Evolutionary conservation across 1,140 invertebrate genomes (phyloP).

Genomic region (Paralvinella palmiformis): DNA sequence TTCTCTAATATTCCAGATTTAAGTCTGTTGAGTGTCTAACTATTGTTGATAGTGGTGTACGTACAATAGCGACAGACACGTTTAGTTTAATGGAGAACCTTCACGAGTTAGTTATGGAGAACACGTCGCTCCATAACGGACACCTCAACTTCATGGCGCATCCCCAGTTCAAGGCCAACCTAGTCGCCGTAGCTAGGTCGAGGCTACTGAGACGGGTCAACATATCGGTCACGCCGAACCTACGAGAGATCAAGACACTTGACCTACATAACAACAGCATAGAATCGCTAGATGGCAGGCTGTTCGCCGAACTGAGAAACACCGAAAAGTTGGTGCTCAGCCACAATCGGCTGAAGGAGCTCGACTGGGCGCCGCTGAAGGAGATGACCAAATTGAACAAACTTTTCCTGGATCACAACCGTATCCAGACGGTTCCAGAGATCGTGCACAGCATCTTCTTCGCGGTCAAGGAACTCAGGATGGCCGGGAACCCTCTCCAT

Average conservation of each 20-base stretch:
- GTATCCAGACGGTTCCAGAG: constrained; percentile 14
- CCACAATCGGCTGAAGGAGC: neutral
- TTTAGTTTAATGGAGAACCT: constrained; percentile 9
- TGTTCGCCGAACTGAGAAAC: constrained; percentile 4
- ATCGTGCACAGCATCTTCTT: constrained; percentile 12
- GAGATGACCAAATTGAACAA: constrained; percentile 10
- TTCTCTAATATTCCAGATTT: too few species aligned
- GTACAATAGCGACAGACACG: neutral
- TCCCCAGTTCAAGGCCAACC: neutral
- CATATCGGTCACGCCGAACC: neutral
- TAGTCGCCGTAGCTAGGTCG: constrained; percentile 4
- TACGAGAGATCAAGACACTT: constrained; percentile 3
- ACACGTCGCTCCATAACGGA: neutral
- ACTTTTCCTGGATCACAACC: constrained; percentile 12
- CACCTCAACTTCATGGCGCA: constrained; percentile 6
- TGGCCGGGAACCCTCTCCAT: constrained; percentile 13
- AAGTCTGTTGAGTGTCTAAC: constrained; percentile 11
- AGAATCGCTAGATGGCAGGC: neutral
- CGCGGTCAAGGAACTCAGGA: constrained; percentile 10
- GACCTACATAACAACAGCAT: neutral
- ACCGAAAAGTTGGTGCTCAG: constrained; percentile 12
- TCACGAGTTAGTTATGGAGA: constrained; percentile 1
- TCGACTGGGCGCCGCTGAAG: neutral
- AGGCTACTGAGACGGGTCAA: neutral
- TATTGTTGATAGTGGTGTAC: constrained; percentile 3